phyloP scores from a whole-genome alignment of 2,888 invertebrate genomes.

The Halocaridina rubra region DNA sequence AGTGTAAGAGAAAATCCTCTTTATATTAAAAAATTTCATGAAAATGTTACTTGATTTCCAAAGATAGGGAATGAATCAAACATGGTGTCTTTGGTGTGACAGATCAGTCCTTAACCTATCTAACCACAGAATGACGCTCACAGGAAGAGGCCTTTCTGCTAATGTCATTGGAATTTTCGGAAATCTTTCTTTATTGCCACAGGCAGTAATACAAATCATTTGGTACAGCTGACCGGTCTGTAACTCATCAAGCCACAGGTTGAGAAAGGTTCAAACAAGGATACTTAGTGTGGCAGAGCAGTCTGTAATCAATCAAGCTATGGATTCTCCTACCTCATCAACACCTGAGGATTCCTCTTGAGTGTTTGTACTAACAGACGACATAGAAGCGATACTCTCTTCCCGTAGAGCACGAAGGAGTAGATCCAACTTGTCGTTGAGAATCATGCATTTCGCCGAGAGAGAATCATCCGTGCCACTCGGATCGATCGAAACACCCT shows the following conservation, averaged over 20 bases:
- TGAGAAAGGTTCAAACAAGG: no score
- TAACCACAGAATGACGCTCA: not conserved
- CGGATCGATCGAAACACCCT: conserved; percentile 38
- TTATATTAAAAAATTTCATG: not conserved
- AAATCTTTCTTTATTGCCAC: no score
- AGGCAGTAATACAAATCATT: no score
- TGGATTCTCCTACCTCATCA: conserved; percentile 62
- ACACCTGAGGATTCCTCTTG: conserved; percentile 24
- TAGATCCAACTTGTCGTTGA: conserved; percentile 81
- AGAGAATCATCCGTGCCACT: conserved; percentile 67
- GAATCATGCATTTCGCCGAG: conserved; percentile 77
- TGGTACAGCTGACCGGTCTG: no score
- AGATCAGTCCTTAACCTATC: not conserved
- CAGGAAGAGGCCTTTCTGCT: no score
- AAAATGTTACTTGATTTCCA: not conserved
- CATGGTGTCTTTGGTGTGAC: not conserved
- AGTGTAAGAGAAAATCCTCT: not conserved
- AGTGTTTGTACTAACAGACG: conserved; percentile 18
- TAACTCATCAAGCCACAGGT: no score
- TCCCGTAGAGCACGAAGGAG: conserved; percentile 79
- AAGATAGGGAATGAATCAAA: not conserved
- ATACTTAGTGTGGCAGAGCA: no score
- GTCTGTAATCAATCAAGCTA: no score
- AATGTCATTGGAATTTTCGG: no score
- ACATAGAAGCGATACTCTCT: conserved; percentile 71